These are phyloP conservation scores for Zoanthus sociatus DNA, from an alignment of 92 coral and sea anemone species.

Conservation along the genomic window DNA sequence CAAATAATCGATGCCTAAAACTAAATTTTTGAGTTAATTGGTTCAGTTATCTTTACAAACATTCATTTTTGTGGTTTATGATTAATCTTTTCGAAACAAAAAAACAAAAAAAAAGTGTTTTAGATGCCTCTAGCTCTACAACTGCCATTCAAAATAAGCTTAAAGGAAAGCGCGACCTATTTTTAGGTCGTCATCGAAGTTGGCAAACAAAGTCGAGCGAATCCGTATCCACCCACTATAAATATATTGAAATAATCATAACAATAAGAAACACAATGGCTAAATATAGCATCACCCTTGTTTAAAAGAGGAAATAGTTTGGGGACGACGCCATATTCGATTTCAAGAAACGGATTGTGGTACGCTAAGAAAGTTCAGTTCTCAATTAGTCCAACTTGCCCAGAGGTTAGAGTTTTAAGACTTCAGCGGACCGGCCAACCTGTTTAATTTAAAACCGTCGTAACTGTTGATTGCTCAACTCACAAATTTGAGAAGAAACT, in stretches of 20 bases:
- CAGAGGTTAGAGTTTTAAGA: neutral
- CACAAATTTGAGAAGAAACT: neutral
- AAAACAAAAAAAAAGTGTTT: neutral
- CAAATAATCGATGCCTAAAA: neutral
- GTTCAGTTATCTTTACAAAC: neutral
- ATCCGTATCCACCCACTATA: conserved; percentile 8
- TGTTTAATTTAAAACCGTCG: neutral
- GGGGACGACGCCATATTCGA: neutral
- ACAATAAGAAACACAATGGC: conserved; percentile 20
- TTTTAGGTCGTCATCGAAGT: conserved; percentile 15
- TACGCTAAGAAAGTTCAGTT: neutral
- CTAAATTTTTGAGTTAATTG: neutral
- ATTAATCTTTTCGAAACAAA: neutral
- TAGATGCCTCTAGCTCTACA: neutral
- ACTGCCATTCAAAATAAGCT: neutral
- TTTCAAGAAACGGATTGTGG: conserved; percentile 8
- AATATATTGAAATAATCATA: conserved; percentile 25
- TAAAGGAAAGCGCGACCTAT: neutral
- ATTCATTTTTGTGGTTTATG: neutral
- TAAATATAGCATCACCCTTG: conserved; percentile 31
- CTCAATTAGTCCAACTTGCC: neutral
- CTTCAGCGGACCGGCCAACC: neutral
- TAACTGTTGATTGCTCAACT: neutral
- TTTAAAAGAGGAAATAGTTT: conserved; percentile 38
- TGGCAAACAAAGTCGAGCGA: conserved; percentile 21